These are phyloP conservation scores for Psilanteris sp. DNA, from an alignment of 1,140 invertebrate species.

Conservation along the genomic window DNA sequence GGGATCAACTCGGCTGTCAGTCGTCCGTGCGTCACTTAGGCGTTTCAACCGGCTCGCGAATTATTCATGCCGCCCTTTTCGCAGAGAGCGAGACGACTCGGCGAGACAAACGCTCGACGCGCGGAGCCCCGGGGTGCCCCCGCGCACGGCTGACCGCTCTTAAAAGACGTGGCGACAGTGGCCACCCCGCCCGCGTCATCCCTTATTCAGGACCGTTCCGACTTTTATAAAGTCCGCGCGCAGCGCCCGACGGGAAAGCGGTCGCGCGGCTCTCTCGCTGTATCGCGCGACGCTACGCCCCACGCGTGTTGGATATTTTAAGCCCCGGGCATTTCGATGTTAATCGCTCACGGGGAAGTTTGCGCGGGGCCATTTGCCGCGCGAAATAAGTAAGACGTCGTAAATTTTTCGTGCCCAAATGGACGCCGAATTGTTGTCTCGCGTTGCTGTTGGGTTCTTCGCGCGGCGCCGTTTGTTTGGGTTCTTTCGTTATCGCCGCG, in stretches of 20 bases:
- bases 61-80: slow-evolving; percentile 75
- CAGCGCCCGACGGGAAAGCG: slow-evolving; percentile 50
- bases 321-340: slow-evolving; percentile 22
- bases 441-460: too few relatives aligned
- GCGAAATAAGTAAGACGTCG: too few relatives aligned
- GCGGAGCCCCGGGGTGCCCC: slow-evolving; percentile 11
- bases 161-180: slow-evolving; percentile 69
- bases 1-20: slow-evolving; percentile 77
- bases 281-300: slow-evolving; percentile 6
- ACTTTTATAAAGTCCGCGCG: slow-evolving; percentile 67
- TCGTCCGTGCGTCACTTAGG: slow-evolving; percentile 77
- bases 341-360: slow-evolving; percentile 25
- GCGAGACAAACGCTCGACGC: slow-evolving; percentile 1
- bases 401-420: too few relatives aligned
- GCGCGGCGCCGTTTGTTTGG: too few relatives aligned
- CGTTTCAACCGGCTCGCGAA: slow-evolving; percentile 74
- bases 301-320: slow-evolving; percentile 25
- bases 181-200: slow-evolving; percentile 60
- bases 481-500: too few relatives aligned
- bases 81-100: slow-evolving; percentile 51
- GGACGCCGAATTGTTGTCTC: too few relatives aligned
- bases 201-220: slow-evolving; percentile 71
- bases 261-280: slow-evolving; percentile 33
- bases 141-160: slow-evolving; percentile 64
- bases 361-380: too few relatives aligned